Evolutionary conservation across 2,888 invertebrate genomes (phyloP).

Genomic region (Polylopha cassiicola): DNA sequence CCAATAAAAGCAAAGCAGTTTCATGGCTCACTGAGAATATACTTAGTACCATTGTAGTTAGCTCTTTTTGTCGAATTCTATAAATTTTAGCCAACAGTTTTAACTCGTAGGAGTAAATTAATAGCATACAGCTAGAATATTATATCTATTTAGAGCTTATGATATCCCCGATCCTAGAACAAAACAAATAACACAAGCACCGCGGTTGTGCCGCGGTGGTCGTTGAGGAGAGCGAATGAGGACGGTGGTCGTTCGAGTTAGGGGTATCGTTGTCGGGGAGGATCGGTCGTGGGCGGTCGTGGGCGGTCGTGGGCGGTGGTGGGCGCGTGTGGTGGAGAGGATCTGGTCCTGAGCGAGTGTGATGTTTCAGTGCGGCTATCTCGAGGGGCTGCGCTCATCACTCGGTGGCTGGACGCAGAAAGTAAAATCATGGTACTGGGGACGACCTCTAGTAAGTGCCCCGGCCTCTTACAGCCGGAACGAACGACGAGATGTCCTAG

Average conservation of each 20-base stretch:
- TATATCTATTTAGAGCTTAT: slow-evolving; percentile 46
- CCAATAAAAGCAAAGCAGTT: slow-evolving; percentile 3
- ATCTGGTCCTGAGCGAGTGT: slow-evolving; percentile 72
- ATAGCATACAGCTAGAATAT: slow-evolving; percentile 43
- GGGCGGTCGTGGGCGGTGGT: slow-evolving; percentile 9
- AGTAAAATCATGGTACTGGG: slow-evolving; percentile 98
- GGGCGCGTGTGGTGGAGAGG: slow-evolving; percentile 34
- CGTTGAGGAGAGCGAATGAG: slow-evolving; percentile 24
- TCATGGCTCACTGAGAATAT: slow-evolving; percentile 5
- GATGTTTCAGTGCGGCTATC: slow-evolving; percentile 91
- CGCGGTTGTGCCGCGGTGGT: slow-evolving; percentile 18
- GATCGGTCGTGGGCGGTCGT: slow-evolving; percentile 21
- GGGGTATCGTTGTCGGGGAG: too few relatives aligned
- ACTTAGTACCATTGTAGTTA: slow-evolving; percentile 17
- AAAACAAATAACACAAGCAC: slow-evolving; percentile 45
- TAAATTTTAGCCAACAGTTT: slow-evolving; percentile 16
- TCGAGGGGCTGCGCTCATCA: slow-evolving; percentile 95
- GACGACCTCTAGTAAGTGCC: slow-evolving; percentile 96
- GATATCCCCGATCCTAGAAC: slow-evolving; percentile 39
- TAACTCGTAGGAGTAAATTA: slow-evolving; percentile 32
- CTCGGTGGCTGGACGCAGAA: slow-evolving; percentile 97
- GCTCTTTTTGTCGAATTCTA: slow-evolving; percentile 22
- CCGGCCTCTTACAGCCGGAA: slow-evolving; percentile 63
- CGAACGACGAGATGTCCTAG: slow-evolving; percentile 68
- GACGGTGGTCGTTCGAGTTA: slow-evolving; percentile 16